phyloP scores from a whole-genome alignment of 2,797 vertebrate genomes.

The Lindbergichthys nudifrons region DNA sequence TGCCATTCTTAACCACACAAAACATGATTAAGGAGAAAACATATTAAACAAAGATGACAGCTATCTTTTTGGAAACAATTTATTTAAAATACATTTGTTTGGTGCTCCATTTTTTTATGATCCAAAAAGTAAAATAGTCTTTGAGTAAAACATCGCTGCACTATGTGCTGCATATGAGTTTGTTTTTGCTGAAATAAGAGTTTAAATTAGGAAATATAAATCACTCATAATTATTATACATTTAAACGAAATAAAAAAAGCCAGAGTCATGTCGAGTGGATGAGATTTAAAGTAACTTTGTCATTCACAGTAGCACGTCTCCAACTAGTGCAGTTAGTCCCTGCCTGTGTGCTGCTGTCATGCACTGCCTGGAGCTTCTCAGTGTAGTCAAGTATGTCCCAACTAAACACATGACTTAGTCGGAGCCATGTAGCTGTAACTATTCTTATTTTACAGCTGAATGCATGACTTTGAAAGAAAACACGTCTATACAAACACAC shows the following conservation, averaged over 20 bases:
- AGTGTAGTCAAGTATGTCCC: slow-evolving; percentile 8
- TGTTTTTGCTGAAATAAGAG: not conserved
- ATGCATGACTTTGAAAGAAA: not conserved
- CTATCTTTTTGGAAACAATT: not conserved
- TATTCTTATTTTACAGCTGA: slow-evolving; percentile 2
- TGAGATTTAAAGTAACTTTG: slow-evolving; percentile 16
- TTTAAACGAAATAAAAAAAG: slow-evolving; percentile 9
- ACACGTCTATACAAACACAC: not conserved
- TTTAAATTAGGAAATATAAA: not conserved
- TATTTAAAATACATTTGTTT: not conserved
- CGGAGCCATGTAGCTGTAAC: not conserved
- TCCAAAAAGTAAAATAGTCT: not conserved
- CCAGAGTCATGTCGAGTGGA: slow-evolving; percentile 8
- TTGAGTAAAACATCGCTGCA: not conserved
- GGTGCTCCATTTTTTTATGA: not conserved
- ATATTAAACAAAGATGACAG: not conserved
- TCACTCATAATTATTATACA: not conserved
- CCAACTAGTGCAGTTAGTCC: slow-evolving; percentile 14
- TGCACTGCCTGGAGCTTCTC: slow-evolving; percentile 5
- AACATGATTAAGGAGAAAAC: slow-evolving; percentile 4
- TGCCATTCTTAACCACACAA: slow-evolving; percentile 14
- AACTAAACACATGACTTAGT: not conserved
- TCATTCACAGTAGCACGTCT: slow-evolving; percentile 1
- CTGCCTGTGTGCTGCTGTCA: slow-evolving; percentile 1
- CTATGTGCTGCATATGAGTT: not conserved